These are phyloP conservation scores for Melanophora roralis DNA, from an alignment of 2,888 invertebrate species.

Conservation along the genomic window DNA sequence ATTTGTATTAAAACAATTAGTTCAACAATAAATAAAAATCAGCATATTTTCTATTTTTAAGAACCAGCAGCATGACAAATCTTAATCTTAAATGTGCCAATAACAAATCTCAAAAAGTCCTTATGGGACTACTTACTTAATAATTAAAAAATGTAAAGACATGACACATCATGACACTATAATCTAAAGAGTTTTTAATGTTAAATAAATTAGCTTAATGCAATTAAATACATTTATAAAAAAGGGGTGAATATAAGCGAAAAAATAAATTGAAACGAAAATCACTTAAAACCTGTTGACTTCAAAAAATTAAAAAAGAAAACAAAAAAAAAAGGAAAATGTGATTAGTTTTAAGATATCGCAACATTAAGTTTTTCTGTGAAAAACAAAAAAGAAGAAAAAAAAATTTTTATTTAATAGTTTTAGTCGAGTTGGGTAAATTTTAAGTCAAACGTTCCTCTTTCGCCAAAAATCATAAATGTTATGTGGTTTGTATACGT, in stretches of 20 bases:
- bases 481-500: background rate
- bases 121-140: no score
- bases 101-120: no score
- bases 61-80: no score
- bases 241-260: background rate
- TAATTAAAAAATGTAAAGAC: no score
- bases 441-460: constrained; percentile 9
- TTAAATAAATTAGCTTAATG: background rate
- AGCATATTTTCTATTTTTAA: no score
- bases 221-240: background rate
- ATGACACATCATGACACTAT: no score
- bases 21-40: no score
- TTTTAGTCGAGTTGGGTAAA: constrained; percentile 18
- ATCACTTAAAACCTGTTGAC: constrained; percentile 32
- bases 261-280: background rate
- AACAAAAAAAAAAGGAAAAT: constrained; percentile 1
- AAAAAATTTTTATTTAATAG: constrained; percentile 30
- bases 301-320: no score
- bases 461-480: background rate
- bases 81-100: no score
- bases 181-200: background rate
- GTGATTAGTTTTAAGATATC: constrained; percentile 27
- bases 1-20: no score
- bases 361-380: background rate
- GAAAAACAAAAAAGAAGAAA: background rate